phyloP scores from a whole-genome alignment of 2,113 vertebrate genomes.

The Brachyhypopomus gauderio region DNA sequence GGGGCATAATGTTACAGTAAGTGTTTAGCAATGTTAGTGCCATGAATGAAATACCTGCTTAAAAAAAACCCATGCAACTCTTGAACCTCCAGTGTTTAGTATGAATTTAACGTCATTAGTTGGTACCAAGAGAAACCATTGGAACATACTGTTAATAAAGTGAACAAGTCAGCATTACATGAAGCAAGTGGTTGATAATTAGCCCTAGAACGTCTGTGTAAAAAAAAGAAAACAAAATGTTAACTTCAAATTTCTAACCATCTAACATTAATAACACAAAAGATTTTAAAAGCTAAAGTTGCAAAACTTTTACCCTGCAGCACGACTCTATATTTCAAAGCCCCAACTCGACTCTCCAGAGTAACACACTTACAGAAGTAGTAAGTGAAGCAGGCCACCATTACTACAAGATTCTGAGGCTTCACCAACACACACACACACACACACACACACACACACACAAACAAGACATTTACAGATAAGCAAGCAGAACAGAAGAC shows the following conservation, averaged over 20 bases:
- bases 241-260: no score
- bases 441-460: not conserved
- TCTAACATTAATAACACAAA: not conserved
- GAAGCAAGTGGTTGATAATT: conserved; percentile 3
- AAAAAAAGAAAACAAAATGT: not conserved
- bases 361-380: conserved; percentile 29
- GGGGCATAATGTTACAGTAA: conserved; percentile 33
- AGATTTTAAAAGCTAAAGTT: not conserved
- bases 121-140: conserved; percentile 23
- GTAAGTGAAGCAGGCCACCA: conserved; percentile 20
- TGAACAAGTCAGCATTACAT: conserved; percentile 2
- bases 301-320: not conserved
- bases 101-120: conserved; percentile 10
- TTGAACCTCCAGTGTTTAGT: conserved; percentile 30
- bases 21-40: conserved; percentile 59
- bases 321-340: not conserved
- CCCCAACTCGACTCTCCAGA: not conserved
- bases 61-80: not conserved
- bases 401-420: not conserved
- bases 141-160: conserved; percentile 15
- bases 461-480: conserved; percentile 23
- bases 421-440: not conserved
- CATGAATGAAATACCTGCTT: conserved; percentile 45
- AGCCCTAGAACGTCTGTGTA: conserved; percentile 20
- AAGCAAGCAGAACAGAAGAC: conserved; percentile 19